Conservation (phyloP, 2,113 vertebrate species). For the Corvus cornix region DNA sequence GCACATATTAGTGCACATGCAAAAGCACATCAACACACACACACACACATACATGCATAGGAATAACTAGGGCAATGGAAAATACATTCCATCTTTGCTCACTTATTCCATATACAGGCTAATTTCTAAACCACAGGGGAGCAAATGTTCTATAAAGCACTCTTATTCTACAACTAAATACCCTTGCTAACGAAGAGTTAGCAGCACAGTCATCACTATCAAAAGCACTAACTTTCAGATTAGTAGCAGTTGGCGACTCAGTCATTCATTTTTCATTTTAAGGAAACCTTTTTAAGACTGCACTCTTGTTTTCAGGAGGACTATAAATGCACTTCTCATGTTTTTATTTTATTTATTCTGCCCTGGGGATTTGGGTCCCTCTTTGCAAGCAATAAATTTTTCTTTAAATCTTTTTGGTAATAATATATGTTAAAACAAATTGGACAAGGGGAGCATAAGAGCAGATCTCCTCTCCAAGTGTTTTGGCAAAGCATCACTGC, state of each 20-base stretch:
- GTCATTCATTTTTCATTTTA: constrained; percentile 74
- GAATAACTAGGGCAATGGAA: constrained; percentile 48
- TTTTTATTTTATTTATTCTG: constrained; percentile 77
- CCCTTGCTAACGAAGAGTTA: constrained; percentile 48
- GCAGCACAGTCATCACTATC: constrained; percentile 45
- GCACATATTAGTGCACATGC: not conserved
- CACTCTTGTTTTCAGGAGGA: constrained; percentile 72
- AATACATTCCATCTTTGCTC: constrained; percentile 13
- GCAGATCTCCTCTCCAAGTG: constrained; percentile 42
- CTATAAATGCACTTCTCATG: constrained; percentile 74
- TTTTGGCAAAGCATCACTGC: constrained; percentile 64
- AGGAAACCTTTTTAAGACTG: constrained; percentile 72
- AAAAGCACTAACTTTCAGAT: constrained; percentile 69
- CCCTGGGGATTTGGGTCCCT: constrained; percentile 70
- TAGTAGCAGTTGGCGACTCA: constrained; percentile 69
- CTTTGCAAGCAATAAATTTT: constrained; percentile 74
- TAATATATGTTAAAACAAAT: constrained; percentile 72
- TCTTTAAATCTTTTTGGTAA: constrained; percentile 67
- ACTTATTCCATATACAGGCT: constrained; percentile 48
- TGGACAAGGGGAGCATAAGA: constrained; percentile 56
- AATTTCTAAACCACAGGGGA: constrained; percentile 54
- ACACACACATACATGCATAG: not conserved
- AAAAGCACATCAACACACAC: constrained; percentile 18
- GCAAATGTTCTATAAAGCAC: constrained; percentile 47
- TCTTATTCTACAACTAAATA: constrained; percentile 52